Conservation (phyloP, 2,888 invertebrate genomes). For the Synergus itoensis region DNA sequence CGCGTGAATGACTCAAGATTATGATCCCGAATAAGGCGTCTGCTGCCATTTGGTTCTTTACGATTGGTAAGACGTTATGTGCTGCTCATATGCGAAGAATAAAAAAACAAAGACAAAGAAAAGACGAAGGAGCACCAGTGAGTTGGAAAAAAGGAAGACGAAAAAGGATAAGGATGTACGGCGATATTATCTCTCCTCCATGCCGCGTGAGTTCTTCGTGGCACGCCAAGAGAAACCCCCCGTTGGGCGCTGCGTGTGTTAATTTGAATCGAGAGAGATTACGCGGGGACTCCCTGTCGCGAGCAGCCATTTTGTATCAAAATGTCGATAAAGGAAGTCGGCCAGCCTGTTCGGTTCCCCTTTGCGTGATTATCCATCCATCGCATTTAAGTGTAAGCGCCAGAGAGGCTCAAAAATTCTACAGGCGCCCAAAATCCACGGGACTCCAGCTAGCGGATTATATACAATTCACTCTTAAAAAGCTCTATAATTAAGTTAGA, state of each 20-base stretch:
- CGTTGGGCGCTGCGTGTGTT: conserved; percentile 79
- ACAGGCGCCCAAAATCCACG: conserved; percentile 22
- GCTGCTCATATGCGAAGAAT: conserved; percentile 53
- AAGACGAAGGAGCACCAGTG: conserved; percentile 58
- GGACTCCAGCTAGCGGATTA: neutral
- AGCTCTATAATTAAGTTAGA: too few species aligned
- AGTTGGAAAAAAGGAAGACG: conserved; percentile 53
- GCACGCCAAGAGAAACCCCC: conserved; percentile 65
- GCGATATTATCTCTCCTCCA: conserved; percentile 74
- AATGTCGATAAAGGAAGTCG: conserved; percentile 77
- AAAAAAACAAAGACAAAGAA: conserved; percentile 61
- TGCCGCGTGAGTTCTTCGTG: conserved; percentile 68
- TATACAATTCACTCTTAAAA: neutral
- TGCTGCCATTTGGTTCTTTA: conserved; percentile 57
- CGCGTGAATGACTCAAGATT: conserved; percentile 56
- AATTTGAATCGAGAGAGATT: conserved; percentile 83
- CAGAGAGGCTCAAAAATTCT: conserved; percentile 23
- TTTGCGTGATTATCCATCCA: conserved; percentile 55
- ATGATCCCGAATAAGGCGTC: conserved; percentile 50
- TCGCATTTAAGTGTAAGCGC: conserved; percentile 35
- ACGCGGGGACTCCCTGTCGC: conserved; percentile 78
- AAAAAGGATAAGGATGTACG: conserved; percentile 63
- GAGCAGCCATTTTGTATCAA: conserved; percentile 78
- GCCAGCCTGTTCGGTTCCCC: conserved; percentile 53
- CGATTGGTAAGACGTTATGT: conserved; percentile 50